These are phyloP conservation scores for Distichodus sexfasciatus DNA, from an alignment of 2,797 vertebrate species.

Conservation along the genomic window DNA sequence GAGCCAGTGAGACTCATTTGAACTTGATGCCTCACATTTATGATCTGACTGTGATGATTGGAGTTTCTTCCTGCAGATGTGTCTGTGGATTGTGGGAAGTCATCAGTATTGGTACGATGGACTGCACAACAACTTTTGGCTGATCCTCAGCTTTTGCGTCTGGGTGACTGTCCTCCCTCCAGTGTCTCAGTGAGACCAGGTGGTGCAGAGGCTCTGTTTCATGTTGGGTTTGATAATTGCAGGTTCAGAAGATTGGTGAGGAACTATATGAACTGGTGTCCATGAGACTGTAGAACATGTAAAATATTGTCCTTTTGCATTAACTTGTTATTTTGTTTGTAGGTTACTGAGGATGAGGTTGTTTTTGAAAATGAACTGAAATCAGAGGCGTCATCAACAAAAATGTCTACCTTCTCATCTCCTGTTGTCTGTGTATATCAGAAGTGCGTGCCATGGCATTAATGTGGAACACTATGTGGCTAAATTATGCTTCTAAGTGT, in stretches of 20 bases:
- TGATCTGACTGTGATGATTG: not conserved
- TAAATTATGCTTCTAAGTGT: too few relatives aligned
- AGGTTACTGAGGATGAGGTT: conserved; percentile 65
- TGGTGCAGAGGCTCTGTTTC: conserved; percentile 56
- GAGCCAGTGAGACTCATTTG: too few relatives aligned
- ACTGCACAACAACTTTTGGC: conserved; percentile 41
- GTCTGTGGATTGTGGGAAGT: conserved; percentile 62
- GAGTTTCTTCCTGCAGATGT: conserved; percentile 50
- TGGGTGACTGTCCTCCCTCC: conserved; percentile 66
- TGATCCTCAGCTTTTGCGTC: conserved; percentile 53
- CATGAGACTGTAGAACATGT: not conserved
- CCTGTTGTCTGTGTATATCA: conserved; percentile 63
- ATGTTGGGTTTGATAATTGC: conserved; percentile 57
- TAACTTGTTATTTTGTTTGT: not conserved
- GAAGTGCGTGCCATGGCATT: conserved; percentile 51
- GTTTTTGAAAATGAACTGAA: conserved; percentile 62
- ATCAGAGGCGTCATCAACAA: conserved; percentile 43
- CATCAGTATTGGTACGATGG: conserved; percentile 64
- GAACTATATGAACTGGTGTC: too few relatives aligned
- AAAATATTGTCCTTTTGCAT: not conserved
- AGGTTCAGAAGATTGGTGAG: conserved; percentile 65
- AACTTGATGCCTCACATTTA: too few relatives aligned
- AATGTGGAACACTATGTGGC: too few relatives aligned
- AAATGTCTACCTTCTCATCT: conserved; percentile 21
- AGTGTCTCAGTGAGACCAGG: conserved; percentile 31